Base-by-base conservation (phyloP, 1,140 invertebrate species). In the Ceratitis capitata region DNA sequence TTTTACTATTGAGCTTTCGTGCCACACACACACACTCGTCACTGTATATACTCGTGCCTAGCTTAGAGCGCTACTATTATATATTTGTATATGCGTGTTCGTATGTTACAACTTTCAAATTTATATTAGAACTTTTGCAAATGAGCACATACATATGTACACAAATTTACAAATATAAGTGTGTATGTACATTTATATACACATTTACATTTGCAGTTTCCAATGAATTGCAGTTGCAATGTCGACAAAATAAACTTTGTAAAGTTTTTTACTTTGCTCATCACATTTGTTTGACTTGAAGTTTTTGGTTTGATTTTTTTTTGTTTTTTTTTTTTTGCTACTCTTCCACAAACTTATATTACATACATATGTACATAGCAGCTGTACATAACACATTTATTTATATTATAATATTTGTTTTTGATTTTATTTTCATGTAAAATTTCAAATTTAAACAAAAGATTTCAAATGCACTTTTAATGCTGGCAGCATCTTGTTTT, bases 401-500 rank as follows among this genome's bases (percentile, higher is more conserved):
- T 39, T 69, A 29, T 69, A 5, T 19, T 45, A 32, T n/a, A n/a
- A n/a, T n/a, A n/a, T n/a, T n/a, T n/a, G n/a, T 42, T 78, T 45
- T 78, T 78, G 35, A 19, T 42, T 19, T 45, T 45, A 45, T 78
- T 78, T 78, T 78, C 39, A 23, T 16, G 23, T 6, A 10, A 47
- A 78, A 78, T 78, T 42, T 78, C 69, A 78, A 45, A 78, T 42
- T 78, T 78, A 78, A 78, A 78, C 39, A 47, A 78, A 78, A 78
- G 69, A 78, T 78, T 42, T n/a, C 69, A 78, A 78, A 78, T 47
- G 39, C 69, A 78, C 69, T 78, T 78, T 78, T 78, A 45, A 78
- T 78, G 69, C 69, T 78, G 69, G 69, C 69, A 78, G 69, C 35
- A 78, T 78, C 69, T 78, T 78, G 69, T 78, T 78, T 78, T 78